Evolutionary conservation across 2,797 vertebrate genomes (phyloP), one percentile per base, ranked within the genome.

Genomic region (Prunella strophiata): DNA sequence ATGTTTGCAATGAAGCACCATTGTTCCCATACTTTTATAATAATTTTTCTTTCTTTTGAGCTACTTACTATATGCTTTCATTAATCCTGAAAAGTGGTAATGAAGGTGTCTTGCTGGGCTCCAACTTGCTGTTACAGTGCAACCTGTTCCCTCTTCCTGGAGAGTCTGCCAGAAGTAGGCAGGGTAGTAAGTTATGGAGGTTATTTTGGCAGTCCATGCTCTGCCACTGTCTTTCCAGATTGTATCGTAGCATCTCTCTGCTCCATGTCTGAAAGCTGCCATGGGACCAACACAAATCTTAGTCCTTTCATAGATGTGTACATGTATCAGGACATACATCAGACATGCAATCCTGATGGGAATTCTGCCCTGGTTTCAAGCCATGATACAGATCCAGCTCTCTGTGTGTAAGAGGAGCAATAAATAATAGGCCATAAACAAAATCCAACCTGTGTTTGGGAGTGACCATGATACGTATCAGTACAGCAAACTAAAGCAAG

Each of bases 241-340:
- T 47, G 30, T 50, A 8, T 61, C 1, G 8, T 68, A 79, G 20
- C 26, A 32, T 58, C 51, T 73, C 47, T 58, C n/a, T 42, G 11
- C 17, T 90, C 27, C 22, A 3, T 50, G 38, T 59, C 62, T 80
- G 40, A 61, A 59, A 73, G 15, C 21, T 91, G 29, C 36, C 10
- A 2, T 23, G 40, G 34, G 18, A 29, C 34, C 52, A 48, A 2
- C 27, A n/a, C 40, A 27, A 25, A 36, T 63, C 43, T 50, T 19
- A 7, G 36, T 50, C 30, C 30, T 80, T 55, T 48, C 48, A 5
- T 43, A 27, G 57, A 43, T 2, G 0, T 14, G 7, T 13, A 3
- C 4, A 3, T 73, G 17, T 27, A 51, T 23, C 13, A 26, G 70
- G 61, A 55, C 4, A 0, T 57, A 1, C 2, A 10, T 59, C 22